Evolutionary conservation across 2,113 vertebrate species (phyloP), one percentile per base, ranked within the genome.

Genomic region (Oxyruncus cristatus): DNA sequence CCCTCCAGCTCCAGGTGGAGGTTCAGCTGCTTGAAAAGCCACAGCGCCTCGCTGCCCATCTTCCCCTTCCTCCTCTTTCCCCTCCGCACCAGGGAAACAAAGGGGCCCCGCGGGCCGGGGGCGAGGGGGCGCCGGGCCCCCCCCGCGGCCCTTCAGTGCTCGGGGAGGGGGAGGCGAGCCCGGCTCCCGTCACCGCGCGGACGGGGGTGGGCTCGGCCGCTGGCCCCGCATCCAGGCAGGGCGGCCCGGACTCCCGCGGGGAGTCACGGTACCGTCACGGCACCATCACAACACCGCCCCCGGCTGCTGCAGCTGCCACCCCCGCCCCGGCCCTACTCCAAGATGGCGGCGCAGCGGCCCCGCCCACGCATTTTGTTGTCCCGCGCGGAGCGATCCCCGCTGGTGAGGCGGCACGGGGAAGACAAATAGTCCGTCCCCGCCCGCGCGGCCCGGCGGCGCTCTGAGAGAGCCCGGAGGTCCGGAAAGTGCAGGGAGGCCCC

Each of bases 21-120:
- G 94, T 97, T 98, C 96, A 99, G 98, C 95, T 99, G 98, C 93
- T 98, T 99, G 95, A 99, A 98, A 50, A 99, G 98, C 97, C 98
- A 99, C 85, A 98, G 98, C 72, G 96, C 98, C 66, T 99, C 98
- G 92, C 98, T 98, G 94, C 95, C 96, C 88, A 98, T 97, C 91
- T 97, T 97, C 97, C 95, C 96, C 93, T 2, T 62, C 87, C 93
- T 95, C 95, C 71, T 91, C 97, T 95, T 98, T 94, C 26, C 55
- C 41, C 55, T 14, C 46, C 55, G 12, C 68, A 53, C 19, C 44
- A 22, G 28, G 33, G 41, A 88, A 86, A 95, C 90, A 88, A 85
- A 93, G 46, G 17, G 28, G 5, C 11, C 47, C 44, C 17, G 37
- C 24, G 17, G 13, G 6, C 19, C 26, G 32, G 46, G 32, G 52